Conservation (phyloP, 1,140 invertebrate genomes). For the Bombus sibiricus region DNA sequence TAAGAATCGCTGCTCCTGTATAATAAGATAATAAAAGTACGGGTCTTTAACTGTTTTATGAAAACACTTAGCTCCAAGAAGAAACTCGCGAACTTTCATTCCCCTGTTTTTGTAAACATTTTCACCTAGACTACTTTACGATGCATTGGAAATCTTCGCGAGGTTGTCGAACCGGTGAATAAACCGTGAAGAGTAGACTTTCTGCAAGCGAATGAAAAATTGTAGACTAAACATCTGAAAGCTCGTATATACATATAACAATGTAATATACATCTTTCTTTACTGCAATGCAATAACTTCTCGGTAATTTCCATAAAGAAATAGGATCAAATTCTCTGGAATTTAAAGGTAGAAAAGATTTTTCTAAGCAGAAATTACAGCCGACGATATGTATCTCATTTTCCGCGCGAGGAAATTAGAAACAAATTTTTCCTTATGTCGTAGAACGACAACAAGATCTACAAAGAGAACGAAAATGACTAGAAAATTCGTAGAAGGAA, state of each 20-base stretch:
- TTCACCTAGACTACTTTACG: constrained; percentile 30
- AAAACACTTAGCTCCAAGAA: constrained; percentile 36
- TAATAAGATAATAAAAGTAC: constrained; percentile 42
- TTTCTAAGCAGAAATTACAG: background rate
- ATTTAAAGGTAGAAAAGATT: background rate
- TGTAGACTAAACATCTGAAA: background rate
- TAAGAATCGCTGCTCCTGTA: constrained; percentile 36
- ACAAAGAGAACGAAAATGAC: background rate
- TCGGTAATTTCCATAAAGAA: background rate
- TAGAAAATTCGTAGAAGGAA: background rate
- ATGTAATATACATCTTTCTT: background rate
- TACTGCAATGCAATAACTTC: background rate
- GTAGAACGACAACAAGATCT: background rate
- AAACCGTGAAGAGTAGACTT: background rate
- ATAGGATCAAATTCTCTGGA: background rate
- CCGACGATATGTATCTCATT: background rate
- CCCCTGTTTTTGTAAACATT: constrained; percentile 30
- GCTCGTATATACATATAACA: background rate
- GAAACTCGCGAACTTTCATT: constrained; percentile 27
- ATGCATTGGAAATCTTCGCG: constrained; percentile 48
- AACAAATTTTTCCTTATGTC: background rate
- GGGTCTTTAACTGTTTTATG: constrained; percentile 30
- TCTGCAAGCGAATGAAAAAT: background rate
- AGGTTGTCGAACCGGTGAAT: constrained; percentile 12
- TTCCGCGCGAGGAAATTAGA: background rate